phyloP scores from a whole-genome alignment of 1,140 invertebrate genomes.

The Aphidius gifuensis region DNA sequence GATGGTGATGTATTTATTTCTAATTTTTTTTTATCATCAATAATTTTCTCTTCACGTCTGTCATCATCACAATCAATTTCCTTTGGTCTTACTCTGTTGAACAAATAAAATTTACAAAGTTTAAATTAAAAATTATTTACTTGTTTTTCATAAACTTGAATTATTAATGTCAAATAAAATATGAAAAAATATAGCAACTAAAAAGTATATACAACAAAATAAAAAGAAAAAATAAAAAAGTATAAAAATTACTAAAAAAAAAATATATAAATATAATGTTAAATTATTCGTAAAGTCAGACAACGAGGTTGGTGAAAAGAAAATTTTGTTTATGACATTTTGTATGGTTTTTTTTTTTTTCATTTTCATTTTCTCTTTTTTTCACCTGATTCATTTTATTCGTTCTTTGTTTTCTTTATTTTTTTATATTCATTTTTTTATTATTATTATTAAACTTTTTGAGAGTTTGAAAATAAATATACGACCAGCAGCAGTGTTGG shows the following conservation, averaged over 20 bases:
- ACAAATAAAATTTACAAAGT: constrained; percentile 22
- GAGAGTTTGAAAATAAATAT: constrained; percentile 21
- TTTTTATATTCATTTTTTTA: constrained; percentile 33
- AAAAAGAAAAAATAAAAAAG: no score
- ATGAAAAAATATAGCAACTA: no score
- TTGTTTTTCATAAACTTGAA: no score
- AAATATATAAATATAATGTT: no score
- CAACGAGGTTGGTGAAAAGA: no score
- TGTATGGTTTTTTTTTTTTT: constrained; percentile 23
- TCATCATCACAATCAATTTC: constrained; percentile 21
- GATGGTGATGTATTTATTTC: constrained; percentile 20
- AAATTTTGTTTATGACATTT: no score
- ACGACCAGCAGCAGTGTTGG: no score
- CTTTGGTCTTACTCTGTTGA: constrained; percentile 52
- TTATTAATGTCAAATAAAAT: background rate
- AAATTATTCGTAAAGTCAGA: no score
- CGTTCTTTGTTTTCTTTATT: constrained; percentile 23
- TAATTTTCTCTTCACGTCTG: background rate
- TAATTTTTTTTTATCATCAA: constrained; percentile 9
- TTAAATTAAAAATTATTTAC: background rate
- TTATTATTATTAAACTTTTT: constrained; percentile 21
- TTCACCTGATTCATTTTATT: constrained; percentile 33
- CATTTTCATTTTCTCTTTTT: constrained; percentile 35
- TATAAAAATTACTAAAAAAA: no score
- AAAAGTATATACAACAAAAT: no score